These are phyloP conservation scores for Coryphaenoides rupestris DNA, from an alignment of 2,113 vertebrate genomes.

Conservation along the genomic window DNA sequence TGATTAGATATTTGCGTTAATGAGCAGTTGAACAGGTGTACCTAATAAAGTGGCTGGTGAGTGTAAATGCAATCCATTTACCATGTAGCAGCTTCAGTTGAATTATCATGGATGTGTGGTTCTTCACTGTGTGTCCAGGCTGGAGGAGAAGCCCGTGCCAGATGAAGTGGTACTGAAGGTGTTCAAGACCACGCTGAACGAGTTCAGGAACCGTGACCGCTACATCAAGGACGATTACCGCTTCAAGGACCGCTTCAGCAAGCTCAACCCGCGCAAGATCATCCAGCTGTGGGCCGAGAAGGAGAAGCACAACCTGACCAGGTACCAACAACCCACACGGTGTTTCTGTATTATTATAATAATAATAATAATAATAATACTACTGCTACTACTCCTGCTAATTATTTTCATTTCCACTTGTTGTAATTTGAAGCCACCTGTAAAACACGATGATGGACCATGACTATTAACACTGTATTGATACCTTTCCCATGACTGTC, in stretches of 20 bases:
- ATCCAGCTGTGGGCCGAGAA: conserved; percentile 98
- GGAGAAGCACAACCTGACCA: conserved; percentile 95
- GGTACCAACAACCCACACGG: conserved; percentile 59
- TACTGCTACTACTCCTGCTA: too few species aligned
- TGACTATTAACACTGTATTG: neutral
- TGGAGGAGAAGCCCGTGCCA: conserved; percentile 80
- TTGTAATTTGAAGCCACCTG: neutral
- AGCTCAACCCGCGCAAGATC: conserved; percentile 93
- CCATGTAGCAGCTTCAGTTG: too few species aligned
- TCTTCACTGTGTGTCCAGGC: conserved; percentile 47
- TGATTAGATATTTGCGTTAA: too few species aligned
- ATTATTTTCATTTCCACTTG: neutral
- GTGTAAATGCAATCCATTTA: too few species aligned
- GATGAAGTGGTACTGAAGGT: conserved; percentile 94
- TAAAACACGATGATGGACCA: neutral
- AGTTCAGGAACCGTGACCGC: conserved; percentile 96
- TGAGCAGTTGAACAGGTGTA: too few species aligned
- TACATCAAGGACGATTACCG: conserved; percentile 98
- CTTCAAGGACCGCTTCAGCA: conserved; percentile 96
- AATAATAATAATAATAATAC: too few species aligned
- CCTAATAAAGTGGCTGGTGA: too few species aligned
- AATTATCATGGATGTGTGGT: neutral
- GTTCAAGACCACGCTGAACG: conserved; percentile 97
- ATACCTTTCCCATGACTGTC: neutral
- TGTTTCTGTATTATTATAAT: too few species aligned